These are phyloP conservation scores for Leptodactylus fallax DNA, from an alignment of 2,797 vertebrate genomes.

Conservation along the genomic window DNA sequence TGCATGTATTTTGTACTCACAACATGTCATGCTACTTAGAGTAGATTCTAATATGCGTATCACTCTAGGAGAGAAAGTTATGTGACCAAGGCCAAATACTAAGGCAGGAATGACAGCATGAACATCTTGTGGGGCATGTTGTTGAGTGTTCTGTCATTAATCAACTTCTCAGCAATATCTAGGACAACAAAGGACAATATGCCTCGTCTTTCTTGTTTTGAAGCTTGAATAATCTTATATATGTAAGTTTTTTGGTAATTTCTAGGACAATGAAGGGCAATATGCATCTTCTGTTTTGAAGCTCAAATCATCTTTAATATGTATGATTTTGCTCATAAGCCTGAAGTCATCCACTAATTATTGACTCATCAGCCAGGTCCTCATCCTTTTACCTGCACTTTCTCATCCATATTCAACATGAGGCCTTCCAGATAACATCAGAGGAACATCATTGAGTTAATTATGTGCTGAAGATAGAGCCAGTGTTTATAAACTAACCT, in stretches of 20 bases:
- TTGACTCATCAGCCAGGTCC: slow-evolving; percentile 7
- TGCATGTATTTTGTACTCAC: neutral
- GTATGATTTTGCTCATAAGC: neutral
- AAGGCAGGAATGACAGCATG: neutral
- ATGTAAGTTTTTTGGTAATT: neutral
- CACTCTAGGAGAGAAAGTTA: neutral
- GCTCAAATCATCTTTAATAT: neutral
- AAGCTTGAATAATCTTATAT: neutral
- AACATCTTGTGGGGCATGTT: neutral
- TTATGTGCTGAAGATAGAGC: slow-evolving; percentile 21
- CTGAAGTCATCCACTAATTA: neutral
- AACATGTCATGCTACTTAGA: no score
- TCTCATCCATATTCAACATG: slow-evolving; percentile 22
- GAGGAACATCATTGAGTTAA: slow-evolving; percentile 26
- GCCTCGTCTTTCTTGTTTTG: neutral
- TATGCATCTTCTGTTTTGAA: neutral
- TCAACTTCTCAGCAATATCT: slow-evolving; percentile 15
- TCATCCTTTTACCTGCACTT: neutral
- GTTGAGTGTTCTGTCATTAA: neutral
- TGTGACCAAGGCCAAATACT: neutral
- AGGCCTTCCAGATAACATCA: slow-evolving; percentile 28
- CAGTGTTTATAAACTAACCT: slow-evolving; percentile 29
- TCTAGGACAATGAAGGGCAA: neutral
- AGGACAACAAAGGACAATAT: slow-evolving; percentile 5
- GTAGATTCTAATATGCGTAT: neutral